Evolutionary conservation across 2,888 invertebrate species (phyloP), one percentile per base, ranked within the genome.

Genomic region (Terebella lapidaria): DNA sequence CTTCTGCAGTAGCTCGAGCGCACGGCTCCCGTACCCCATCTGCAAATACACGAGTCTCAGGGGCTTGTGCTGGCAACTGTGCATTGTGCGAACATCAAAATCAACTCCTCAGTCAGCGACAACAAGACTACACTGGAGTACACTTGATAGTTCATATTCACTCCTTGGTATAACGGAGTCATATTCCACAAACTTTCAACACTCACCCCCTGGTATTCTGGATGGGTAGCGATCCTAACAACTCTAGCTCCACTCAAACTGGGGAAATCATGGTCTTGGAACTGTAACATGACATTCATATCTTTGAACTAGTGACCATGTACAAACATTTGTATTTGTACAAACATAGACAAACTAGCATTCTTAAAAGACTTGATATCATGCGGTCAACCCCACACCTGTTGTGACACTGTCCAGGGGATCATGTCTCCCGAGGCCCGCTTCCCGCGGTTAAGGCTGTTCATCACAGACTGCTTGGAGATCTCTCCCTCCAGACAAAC

Each of bases 361-460:
- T n/a, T n/a, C n/a, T n/a, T n/a, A n/a, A n/a, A n/a, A n/a, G n/a
- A n/a, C n/a, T n/a, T n/a, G n/a, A n/a, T n/a, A n/a, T n/a, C n/a
- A n/a, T n/a, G n/a, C n/a, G n/a, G n/a, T n/a, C n/a, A n/a, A n/a
- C n/a, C n/a, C n/a, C n/a, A n/a, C n/a, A 79, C 78, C 81, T 97
- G 95, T 75, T 97, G 96, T 3, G 94, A 91, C 2, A 99, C 84
- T 58, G 95, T 96, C 99, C 99, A 99, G 0, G 99, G 99, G 69
- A 99, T 94, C 15, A 99, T 84, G 83, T 99, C 99, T 0, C 99
- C 99, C 3, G 94, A 88, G 0, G 95, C 93, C 72, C 92, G 87
- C 72, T 90, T 89, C 0, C 96, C 96, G 65, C 91, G 86, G 0
- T 89, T 87, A 58, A 96, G 83, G 28, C 89, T 90, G 73, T 90